phyloP scores from a whole-genome alignment of 2,888 invertebrate species.

The Pyrgus malvae region DNA sequence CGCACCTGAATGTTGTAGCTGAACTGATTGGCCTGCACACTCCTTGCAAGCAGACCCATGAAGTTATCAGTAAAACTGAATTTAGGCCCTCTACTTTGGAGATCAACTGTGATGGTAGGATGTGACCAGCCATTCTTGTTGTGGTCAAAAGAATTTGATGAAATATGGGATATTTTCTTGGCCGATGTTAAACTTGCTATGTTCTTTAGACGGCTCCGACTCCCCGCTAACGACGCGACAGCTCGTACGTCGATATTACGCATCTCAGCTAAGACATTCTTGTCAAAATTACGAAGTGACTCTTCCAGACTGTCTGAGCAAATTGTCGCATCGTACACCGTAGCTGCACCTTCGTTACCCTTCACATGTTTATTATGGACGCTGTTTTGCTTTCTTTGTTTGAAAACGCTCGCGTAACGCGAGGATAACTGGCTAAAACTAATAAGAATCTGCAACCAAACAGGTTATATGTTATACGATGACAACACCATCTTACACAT shows the following conservation, averaged over 20 bases:
- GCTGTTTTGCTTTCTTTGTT: constrained; percentile 63
- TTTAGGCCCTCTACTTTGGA: constrained; percentile 47
- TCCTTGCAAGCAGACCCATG: constrained; percentile 48
- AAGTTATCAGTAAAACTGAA: constrained; percentile 59
- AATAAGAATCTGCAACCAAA: constrained; percentile 75
- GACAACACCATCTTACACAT: constrained; percentile 33
- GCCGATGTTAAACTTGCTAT: constrained; percentile 46
- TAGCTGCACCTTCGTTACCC: constrained; percentile 50
- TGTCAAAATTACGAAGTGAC: constrained; percentile 67
- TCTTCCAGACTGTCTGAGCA: constrained; percentile 69
- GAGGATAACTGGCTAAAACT: constrained; percentile 76
- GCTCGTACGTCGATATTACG: constrained; percentile 55
- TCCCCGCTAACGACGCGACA: constrained; percentile 46
- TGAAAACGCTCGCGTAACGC: constrained; percentile 70
- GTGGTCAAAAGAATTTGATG: constrained; percentile 62
- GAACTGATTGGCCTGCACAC: constrained; percentile 46
- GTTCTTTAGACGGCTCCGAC: constrained; percentile 39
- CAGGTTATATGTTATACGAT: constrained; percentile 41
- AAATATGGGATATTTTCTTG: constrained; percentile 63
- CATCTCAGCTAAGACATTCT: constrained; percentile 67
- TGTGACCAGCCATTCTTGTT: constrained; percentile 68
- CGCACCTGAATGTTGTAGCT: constrained; percentile 81
- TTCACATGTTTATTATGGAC: constrained; percentile 63
- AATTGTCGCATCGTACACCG: constrained; percentile 55
- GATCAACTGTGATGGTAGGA: constrained; percentile 52